These are phyloP conservation scores for Datnioides undecimradiatus DNA, from an alignment of 2,113 vertebrate species.

Conservation along the genomic window DNA sequence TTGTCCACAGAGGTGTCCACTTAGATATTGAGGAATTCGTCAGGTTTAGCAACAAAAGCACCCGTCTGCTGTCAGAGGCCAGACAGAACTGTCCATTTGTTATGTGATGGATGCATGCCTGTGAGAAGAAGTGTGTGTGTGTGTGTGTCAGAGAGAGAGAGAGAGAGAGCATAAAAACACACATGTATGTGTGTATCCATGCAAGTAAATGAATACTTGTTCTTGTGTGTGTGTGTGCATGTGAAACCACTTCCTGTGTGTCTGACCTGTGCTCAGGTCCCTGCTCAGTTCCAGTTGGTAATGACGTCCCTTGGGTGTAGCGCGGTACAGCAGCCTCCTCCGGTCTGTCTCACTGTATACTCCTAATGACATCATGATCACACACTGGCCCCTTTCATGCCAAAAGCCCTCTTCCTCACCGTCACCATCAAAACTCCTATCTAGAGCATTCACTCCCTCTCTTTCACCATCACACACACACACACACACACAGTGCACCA, in stretches of 20 bases:
- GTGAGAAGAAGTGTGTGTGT: conserved; percentile 33
- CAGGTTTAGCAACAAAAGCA: conserved; percentile 71
- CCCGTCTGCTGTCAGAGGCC: conserved; percentile 68
- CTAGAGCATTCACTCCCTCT: conserved; percentile 34
- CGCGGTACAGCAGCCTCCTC: conserved; percentile 69
- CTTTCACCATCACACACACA: conserved; percentile 9
- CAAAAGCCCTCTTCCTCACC: conserved; percentile 76
- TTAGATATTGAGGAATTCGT: conserved; percentile 76
- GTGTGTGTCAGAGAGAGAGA: no score
- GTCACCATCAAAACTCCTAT: conserved; percentile 65
- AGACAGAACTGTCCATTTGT: conserved; percentile 75
- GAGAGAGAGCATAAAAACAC: no score
- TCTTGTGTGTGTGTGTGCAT: conserved; percentile 18
- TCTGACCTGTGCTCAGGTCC: conserved; percentile 78
- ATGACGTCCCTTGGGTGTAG: conserved; percentile 81
- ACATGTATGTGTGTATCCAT: conserved; percentile 51
- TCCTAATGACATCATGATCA: conserved; percentile 85
- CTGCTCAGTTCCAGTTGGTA: conserved; percentile 78
- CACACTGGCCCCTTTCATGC: conserved; percentile 76
- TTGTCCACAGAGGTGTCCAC: conserved; percentile 77
- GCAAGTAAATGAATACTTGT: not conserved
- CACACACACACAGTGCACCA: conserved; percentile 3
- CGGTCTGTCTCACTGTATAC: conserved; percentile 79
- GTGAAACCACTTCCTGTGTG: conserved; percentile 65
- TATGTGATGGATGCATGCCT: conserved; percentile 68